Evolutionary conservation across 2,113 vertebrate species (phyloP).

Genomic region (Alces alces): DNA sequence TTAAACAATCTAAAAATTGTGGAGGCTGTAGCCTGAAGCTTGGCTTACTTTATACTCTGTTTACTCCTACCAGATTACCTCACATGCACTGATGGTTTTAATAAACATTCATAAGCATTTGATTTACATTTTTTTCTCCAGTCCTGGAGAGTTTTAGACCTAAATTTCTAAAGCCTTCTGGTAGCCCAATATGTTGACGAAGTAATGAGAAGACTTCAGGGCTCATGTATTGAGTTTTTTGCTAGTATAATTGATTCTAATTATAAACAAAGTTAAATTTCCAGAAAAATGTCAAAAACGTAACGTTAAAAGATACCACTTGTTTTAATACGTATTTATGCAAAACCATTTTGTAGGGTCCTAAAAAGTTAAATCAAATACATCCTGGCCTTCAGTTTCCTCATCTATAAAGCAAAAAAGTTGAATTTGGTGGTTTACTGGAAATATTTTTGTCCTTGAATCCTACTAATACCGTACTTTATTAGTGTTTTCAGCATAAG

Average conservation of each 20-base stretch:
- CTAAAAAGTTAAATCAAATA: slow-evolving; percentile 20
- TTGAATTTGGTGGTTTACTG: neutral
- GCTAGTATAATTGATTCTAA: slow-evolving; percentile 39
- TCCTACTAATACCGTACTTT: neutral
- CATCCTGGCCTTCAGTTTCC: slow-evolving; percentile 28
- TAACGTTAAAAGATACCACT: slow-evolving; percentile 31
- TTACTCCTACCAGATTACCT: neutral
- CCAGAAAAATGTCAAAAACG: slow-evolving; percentile 31
- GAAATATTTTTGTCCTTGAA: neutral
- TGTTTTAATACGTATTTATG: slow-evolving; percentile 14
- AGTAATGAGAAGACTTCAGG: neutral
- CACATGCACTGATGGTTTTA: neutral
- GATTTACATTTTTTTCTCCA: neutral
- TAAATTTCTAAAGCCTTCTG: slow-evolving; percentile 21
- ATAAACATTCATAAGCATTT: slow-evolving; percentile 5
- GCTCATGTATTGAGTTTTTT: neutral
- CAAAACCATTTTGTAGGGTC: neutral
- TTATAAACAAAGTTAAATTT: slow-evolving; percentile 48
- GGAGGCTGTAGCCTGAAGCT: neutral
- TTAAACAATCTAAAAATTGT: neutral
- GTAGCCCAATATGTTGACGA: slow-evolving; percentile 1
- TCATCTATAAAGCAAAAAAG: neutral
- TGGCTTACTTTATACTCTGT: neutral
- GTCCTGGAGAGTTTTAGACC: neutral
- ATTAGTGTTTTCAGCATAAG: neutral